phyloP scores from a whole-genome alignment of 2,797 vertebrate genomes.

The Spondyliosoma cantharus region DNA sequence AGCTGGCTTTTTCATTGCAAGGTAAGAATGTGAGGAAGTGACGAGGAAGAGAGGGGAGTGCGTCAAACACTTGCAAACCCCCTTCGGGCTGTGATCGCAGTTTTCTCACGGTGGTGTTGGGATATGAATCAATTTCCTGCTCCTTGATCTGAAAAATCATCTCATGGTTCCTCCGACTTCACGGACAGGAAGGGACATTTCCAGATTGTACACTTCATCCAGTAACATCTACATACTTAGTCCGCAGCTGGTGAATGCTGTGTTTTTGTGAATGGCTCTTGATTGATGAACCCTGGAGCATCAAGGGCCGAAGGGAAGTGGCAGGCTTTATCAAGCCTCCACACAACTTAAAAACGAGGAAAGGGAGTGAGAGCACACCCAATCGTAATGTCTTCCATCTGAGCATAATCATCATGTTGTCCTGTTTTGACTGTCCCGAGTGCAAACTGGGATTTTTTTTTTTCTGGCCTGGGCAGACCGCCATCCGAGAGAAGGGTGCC shows the following conservation, averaged over 20 bases:
- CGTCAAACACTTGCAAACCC: constrained; percentile 47
- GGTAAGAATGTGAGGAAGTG: constrained; percentile 59
- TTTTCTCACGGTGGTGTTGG: constrained; percentile 61
- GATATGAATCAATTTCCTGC: constrained; percentile 48
- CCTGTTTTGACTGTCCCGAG: constrained; percentile 46
- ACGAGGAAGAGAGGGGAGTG: constrained; percentile 43
- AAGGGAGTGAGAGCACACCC: constrained; percentile 25
- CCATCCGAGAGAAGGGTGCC: constrained; percentile 32
- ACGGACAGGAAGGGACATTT: constrained; percentile 24
- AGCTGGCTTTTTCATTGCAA: constrained; percentile 50
- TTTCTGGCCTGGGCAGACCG: constrained; percentile 3
- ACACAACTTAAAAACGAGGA: neutral
- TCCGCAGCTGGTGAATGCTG: constrained; percentile 1
- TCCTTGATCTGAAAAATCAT: constrained; percentile 40
- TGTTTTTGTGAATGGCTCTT: constrained; percentile 21
- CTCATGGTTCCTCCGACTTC: constrained; percentile 5
- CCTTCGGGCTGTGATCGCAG: constrained; percentile 39
- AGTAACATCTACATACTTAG: neutral
- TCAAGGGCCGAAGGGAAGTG: constrained; percentile 34
- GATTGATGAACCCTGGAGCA: constrained; percentile 10
- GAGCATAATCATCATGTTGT: constrained; percentile 45
- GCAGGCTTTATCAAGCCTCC: constrained; percentile 49
- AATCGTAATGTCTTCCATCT: constrained; percentile 52
- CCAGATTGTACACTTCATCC: neutral
- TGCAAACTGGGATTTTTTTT: constrained; percentile 44